These are phyloP conservation scores for Crocodylus rhombifer DNA, from an alignment of 2,797 vertebrate species.

Conservation along the genomic window DNA sequence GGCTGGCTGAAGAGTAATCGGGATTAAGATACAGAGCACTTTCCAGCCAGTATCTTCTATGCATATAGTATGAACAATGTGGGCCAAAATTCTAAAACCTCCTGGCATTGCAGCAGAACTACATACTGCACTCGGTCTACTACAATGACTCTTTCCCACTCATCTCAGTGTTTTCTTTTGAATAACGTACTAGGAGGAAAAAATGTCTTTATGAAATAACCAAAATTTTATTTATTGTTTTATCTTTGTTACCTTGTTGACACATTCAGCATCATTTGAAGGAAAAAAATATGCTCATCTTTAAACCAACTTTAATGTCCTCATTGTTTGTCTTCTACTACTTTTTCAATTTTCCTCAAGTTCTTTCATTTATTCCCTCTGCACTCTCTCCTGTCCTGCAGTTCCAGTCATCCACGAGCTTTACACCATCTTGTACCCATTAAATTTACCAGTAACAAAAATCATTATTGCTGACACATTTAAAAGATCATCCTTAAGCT, in stretches of 20 bases:
- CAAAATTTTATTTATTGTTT: slow-evolving; percentile 24
- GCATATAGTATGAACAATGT: not conserved
- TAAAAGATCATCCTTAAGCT: slow-evolving; percentile 48
- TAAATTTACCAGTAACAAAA: slow-evolving; percentile 22
- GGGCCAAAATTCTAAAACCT: not conserved
- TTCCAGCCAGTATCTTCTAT: fast-evolving
- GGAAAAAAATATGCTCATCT: slow-evolving; percentile 50
- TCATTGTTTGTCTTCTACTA: not conserved
- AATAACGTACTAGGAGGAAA: slow-evolving; percentile 25
- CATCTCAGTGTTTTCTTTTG: slow-evolving; percentile 37
- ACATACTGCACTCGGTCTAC: not conserved
- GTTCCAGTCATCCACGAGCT: slow-evolving; percentile 57
- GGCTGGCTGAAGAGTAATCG: not conserved
- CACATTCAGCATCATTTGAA: not conserved
- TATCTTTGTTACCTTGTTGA: not conserved
- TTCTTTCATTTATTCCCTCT: slow-evolving; percentile 57
- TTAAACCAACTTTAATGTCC: slow-evolving; percentile 46
- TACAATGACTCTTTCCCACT: not conserved
- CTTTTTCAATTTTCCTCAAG: not conserved
- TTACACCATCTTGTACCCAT: not conserved
- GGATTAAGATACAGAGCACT: fast-evolving
- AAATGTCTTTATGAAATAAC: slow-evolving; percentile 42
- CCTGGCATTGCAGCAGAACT: not conserved
- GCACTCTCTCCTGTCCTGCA: slow-evolving; percentile 23
- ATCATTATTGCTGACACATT: slow-evolving; percentile 31